Evolutionary conservation across 2,888 invertebrate genomes (phyloP).

Genomic region (Scrobipalpa costella): DNA sequence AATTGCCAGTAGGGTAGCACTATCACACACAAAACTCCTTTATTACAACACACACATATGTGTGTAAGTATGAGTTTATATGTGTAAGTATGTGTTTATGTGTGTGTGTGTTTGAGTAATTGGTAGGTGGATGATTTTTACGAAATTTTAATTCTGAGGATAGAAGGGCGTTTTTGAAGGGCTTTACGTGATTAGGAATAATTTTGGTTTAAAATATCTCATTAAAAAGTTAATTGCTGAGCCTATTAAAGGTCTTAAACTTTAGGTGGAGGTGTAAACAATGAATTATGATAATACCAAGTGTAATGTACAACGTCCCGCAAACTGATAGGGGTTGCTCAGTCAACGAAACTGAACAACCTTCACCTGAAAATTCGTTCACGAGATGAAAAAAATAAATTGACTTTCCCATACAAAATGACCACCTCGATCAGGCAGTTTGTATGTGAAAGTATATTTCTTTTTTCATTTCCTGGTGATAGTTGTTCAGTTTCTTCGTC

Average conservation of each 20-base stretch:
- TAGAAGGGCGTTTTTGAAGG: neutral
- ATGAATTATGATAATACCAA: too few species aligned
- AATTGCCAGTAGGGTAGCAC: slow-evolving; percentile 57
- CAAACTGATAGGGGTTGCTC: too few species aligned
- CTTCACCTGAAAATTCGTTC: too few species aligned
- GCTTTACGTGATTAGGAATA: neutral
- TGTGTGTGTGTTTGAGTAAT: neutral
- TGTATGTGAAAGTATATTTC: too few species aligned
- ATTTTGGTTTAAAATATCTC: neutral
- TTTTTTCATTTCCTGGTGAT: too few species aligned
- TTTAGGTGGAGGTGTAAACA: too few species aligned
- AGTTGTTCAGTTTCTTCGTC: too few species aligned
- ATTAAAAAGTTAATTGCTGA: neutral
- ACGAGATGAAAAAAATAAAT: too few species aligned
- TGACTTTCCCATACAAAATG: too few species aligned
- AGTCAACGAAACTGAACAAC: too few species aligned
- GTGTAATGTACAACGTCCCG: too few species aligned
- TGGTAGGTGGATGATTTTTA: neutral
- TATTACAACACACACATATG: slow-evolving; percentile 41
- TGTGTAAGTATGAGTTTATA: slow-evolving; percentile 32
- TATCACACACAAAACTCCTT: slow-evolving; percentile 16
- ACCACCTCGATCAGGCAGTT: too few species aligned
- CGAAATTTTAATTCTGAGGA: slow-evolving; percentile 11
- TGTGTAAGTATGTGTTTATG: slow-evolving; percentile 26
- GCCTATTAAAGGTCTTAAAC: neutral